These are phyloP conservation scores for Noctua fimbriata DNA, from an alignment of 2,888 invertebrate species.

Conservation along the genomic window DNA sequence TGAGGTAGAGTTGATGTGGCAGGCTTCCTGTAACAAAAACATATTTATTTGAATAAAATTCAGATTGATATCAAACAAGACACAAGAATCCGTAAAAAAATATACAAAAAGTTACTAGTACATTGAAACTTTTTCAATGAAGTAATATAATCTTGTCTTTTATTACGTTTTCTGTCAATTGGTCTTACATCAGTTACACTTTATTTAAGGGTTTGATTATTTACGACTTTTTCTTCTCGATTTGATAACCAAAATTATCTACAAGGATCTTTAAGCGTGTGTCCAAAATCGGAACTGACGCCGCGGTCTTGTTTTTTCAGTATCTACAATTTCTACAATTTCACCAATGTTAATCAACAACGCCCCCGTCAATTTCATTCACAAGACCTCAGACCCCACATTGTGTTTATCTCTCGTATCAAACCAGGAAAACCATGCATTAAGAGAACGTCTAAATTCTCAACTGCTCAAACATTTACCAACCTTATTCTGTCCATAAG, in stretches of 20 bases:
- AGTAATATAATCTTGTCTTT: neutral
- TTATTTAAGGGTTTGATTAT: neutral
- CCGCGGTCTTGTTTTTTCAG: neutral
- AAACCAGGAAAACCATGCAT: neutral
- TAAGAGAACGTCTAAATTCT: neutral
- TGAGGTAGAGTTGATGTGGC: slow-evolving; percentile 74
- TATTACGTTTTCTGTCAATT: neutral
- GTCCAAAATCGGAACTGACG: neutral
- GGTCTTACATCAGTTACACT: neutral
- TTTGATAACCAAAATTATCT: neutral
- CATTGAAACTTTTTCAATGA: neutral
- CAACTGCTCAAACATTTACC: neutral
- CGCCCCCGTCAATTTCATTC: neutral
- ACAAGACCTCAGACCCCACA: too few species aligned
- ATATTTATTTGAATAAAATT: neutral
- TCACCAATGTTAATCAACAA: neutral
- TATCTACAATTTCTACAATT: too few species aligned
- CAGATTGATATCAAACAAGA: neutral
- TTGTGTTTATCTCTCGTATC: neutral
- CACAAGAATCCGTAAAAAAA: neutral
- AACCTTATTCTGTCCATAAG: slow-evolving; percentile 84
- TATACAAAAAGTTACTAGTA: too few species aligned
- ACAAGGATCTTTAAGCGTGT: neutral
- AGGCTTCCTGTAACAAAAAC: slow-evolving; percentile 75
- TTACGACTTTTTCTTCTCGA: neutral